A percentile compares a stretch with the other conserved stretches of the same genome.
These are phyloP conservation scores for Rostratula benghalensis DNA, from an alignment of 2,113 vertebrate genomes.

Conservation along the genomic window DNA sequence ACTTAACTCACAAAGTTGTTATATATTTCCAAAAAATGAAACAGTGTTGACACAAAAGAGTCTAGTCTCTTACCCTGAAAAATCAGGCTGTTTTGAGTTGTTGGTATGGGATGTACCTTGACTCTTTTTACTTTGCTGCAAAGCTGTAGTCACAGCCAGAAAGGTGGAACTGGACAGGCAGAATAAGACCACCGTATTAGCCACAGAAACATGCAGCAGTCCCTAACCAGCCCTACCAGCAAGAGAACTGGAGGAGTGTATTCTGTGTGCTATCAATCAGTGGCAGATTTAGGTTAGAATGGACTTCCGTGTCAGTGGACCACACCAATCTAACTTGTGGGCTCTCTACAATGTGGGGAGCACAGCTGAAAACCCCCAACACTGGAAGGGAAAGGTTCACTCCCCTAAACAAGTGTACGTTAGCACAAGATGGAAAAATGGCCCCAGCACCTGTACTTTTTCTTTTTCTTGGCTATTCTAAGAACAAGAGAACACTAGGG, in stretches of 20 bases:
- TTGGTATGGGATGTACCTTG: not conserved
- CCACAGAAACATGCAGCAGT: not conserved
- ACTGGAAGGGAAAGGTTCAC: not conserved
- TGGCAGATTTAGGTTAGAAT: not conserved
- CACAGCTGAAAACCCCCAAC: not conserved
- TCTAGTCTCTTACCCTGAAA: not conserved
- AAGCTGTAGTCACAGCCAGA: not conserved
- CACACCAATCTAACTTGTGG: not conserved
- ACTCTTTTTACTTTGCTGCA: not conserved
- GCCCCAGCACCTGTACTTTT: not conserved
- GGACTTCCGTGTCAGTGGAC: not conserved
- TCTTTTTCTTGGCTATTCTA: not conserved
- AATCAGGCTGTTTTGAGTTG: not conserved
- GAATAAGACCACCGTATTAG: not conserved
- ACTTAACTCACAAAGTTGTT: not conserved
- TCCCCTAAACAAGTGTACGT: not conserved
- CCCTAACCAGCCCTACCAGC: not conserved
- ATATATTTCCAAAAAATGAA: not conserved
- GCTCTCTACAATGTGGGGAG: not conserved
- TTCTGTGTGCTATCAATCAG: not conserved
- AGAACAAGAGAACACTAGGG: not conserved
- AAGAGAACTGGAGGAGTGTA: accelerated
- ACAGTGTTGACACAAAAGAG: not conserved
- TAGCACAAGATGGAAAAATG: not conserved
- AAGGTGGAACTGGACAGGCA: not conserved